Conservation (phyloP, 2,797 vertebrate species). For the Gobio occitaniae region DNA sequence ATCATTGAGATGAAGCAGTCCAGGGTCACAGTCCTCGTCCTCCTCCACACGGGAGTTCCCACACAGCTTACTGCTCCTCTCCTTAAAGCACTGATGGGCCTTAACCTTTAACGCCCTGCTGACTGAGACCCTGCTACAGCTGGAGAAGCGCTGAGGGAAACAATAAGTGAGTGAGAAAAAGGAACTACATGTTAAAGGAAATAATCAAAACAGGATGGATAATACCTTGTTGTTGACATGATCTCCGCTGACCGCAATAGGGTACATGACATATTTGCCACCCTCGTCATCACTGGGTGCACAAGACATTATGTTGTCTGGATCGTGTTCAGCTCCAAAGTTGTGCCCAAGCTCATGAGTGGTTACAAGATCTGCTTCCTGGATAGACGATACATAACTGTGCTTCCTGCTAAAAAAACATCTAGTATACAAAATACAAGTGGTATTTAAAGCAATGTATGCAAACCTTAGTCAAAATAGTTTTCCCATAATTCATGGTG, state of each 20-base stretch:
- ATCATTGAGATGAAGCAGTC: conserved; percentile 86
- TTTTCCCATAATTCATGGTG: conserved; percentile 99
- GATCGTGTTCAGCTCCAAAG: conserved; percentile 97
- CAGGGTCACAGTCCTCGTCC: conserved; percentile 94
- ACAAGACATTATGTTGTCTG: conserved; percentile 87
- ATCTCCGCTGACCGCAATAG: conserved; percentile 97
- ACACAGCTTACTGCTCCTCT: conserved; percentile 93
- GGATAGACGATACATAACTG: conserved; percentile 38
- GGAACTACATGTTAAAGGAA: neutral
- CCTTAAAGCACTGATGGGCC: conserved; percentile 89
- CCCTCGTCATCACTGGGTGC: conserved; percentile 93
- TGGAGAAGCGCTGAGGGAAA: conserved; percentile 89
- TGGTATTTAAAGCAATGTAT: neutral
- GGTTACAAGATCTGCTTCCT: conserved; percentile 98
- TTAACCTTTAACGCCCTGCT: conserved; percentile 88
- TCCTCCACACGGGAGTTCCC: conserved; percentile 97
- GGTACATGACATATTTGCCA: conserved; percentile 98
- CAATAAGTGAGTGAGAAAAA: neutral
- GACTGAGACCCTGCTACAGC: conserved; percentile 93
- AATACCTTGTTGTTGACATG: conserved; percentile 95
- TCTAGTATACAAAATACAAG: neutral
- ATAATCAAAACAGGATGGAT: neutral
- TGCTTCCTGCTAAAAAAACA: conserved; percentile 9
- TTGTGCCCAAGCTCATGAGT: conserved; percentile 98
- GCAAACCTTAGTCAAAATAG: conserved; percentile 95